Evolutionary conservation across 1,140 invertebrate genomes (phyloP).

Genomic region (Drosophila parabipectinata): DNA sequence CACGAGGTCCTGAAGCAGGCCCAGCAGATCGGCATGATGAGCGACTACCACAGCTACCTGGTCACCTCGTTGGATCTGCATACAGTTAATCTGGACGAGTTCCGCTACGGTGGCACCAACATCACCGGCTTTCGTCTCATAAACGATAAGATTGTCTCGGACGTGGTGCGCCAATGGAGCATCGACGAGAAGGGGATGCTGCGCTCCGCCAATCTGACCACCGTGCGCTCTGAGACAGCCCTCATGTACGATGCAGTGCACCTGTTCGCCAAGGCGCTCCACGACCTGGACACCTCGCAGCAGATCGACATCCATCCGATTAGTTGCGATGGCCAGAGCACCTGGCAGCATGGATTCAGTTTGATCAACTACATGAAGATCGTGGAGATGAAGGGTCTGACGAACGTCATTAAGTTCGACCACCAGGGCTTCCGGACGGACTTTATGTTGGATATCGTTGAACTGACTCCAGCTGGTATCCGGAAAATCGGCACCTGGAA

Average conservation of each 20-base stretch:
- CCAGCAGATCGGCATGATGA: constrained; percentile 98
- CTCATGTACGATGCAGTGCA: constrained; percentile 98
- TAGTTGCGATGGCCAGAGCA: constrained; percentile 94
- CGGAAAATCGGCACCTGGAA: constrained; percentile 96
- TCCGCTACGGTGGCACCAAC: constrained; percentile 96
- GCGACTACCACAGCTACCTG: constrained; percentile 95
- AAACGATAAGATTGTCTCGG: constrained; percentile 86
- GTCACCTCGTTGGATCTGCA: constrained; percentile 96
- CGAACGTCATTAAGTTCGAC: constrained; percentile 97
- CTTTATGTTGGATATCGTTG: constrained; percentile 95
- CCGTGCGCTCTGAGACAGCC: constrained; percentile 94
- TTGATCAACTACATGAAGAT: constrained; percentile 99
- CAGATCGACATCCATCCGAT: constrained; percentile 94
- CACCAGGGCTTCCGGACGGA: constrained; percentile 96
- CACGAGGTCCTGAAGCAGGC: constrained; percentile 94
- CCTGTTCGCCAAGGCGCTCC: constrained; percentile 96
- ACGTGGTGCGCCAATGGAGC: constrained; percentile 91
- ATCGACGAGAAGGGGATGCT: constrained; percentile 78
- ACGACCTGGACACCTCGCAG: constrained; percentile 95
- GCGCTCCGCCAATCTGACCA: constrained; percentile 76
- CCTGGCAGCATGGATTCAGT: constrained; percentile 97
- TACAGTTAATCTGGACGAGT: constrained; percentile 95
- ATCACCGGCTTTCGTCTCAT: constrained; percentile 93
- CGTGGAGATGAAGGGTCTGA: constrained; percentile 95
- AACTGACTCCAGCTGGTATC: constrained; percentile 92